Percentiles rank a stretch among this genome's conserved stretches.
Conservation (phyloP, 2,113 vertebrate species). For the Ibidorhyncha struthersii region DNA sequence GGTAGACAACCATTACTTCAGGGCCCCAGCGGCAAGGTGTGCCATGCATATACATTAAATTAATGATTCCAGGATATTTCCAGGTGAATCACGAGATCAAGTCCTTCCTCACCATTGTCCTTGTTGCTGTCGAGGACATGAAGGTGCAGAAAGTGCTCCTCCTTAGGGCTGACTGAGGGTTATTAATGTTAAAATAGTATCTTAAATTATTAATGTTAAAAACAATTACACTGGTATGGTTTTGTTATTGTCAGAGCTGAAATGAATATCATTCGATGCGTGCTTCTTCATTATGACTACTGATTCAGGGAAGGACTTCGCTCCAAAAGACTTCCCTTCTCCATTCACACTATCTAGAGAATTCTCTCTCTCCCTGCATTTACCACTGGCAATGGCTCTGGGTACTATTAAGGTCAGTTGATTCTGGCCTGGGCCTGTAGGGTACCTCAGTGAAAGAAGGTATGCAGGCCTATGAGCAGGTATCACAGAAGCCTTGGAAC, state of each 20-base stretch:
- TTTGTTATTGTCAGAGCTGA: not conserved
- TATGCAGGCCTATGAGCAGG: not conserved
- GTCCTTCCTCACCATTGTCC: not conserved
- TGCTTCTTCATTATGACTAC: not conserved
- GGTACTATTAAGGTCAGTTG: not conserved
- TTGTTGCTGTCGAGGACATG: not conserved
- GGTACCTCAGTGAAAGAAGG: not conserved
- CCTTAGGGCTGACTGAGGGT: not conserved
- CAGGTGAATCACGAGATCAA: not conserved
- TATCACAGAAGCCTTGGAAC: not conserved
- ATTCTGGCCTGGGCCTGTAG: not conserved
- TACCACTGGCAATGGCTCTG: not conserved
- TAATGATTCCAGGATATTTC: not conserved
- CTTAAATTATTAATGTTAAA: not conserved
- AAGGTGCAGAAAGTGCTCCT: not conserved
- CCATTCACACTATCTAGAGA: not conserved
- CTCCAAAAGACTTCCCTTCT: not conserved
- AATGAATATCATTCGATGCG: not conserved
- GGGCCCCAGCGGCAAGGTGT: not conserved
- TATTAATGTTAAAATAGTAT: not conserved
- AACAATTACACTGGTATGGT: not conserved
- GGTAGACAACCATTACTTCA: not conserved
- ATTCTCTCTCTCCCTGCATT: not conserved
- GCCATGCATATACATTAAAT: not conserved
- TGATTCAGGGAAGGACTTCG: not conserved